Base-by-base conservation (phyloP, 1,140 invertebrate genomes). In the Lycorma delicatula region DNA sequence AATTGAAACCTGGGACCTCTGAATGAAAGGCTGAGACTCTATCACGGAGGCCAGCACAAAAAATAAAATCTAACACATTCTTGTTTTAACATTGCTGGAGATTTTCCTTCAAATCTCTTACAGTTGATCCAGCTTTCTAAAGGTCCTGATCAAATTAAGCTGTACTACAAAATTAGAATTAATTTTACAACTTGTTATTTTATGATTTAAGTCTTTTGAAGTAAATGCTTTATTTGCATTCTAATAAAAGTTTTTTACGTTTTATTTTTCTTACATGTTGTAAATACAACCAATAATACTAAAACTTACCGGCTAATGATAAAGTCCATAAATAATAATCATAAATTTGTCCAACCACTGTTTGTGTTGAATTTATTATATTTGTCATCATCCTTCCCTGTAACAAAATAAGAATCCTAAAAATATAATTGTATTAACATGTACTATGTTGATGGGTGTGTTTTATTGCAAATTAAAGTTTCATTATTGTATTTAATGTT, bases 281-380 rank as follows among this genome's bases (percentile, higher is more conserved):
- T 46, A 26, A 50, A 50, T 26, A 7, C 6, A 22, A 50, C 9
- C 6, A 11, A 26, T 11, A 22, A 50, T 26, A 50, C 12, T 9
- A 25, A 18, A 12, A 27, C 4, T 57, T 50, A 85, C 83, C 83
- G 71, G 83, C 80, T 54, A 85, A 71, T 41, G 82, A 84, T 60
- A 85, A 68, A 1, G 83, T 84, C 83, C 83, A 85, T 61, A 83
- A 69, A 67, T 86, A 86, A 68, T 84, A 85, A 57, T 84, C 78
- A 60, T 85, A 84, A 26, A 74, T 79, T 41, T 79, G 77, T 61
- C 75, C 76, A 28, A 83, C 63, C 12, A 81, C 69, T 50, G 72
- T 77, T 57, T 79, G 72, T 23, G 81, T 83, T 16, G 80, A 77
- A 75, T 85, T 84, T 58, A 84, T 74, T 66, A 81, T 60, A 26